These are phyloP conservation scores for Epiblema foenella DNA, from an alignment of 2,888 invertebrate species.

Conservation along the genomic window DNA sequence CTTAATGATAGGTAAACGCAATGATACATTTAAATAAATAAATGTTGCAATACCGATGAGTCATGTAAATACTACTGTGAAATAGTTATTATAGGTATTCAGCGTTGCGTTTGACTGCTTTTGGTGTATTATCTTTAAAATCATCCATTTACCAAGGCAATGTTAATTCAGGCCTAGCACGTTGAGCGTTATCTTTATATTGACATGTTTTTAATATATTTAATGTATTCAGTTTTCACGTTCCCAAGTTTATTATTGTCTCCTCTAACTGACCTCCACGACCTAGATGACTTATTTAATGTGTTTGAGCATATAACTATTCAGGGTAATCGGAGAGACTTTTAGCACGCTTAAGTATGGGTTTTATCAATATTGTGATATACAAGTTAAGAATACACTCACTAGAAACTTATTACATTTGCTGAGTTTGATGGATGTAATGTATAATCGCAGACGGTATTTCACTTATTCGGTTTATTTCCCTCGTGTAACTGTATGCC, in stretches of 20 bases:
- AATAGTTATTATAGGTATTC: too few species aligned
- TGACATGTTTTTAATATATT: conserved; percentile 2
- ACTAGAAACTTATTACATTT: background rate
- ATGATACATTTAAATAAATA: conserved; percentile 9
- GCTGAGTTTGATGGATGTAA: background rate
- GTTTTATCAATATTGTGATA: background rate
- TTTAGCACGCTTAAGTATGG: background rate
- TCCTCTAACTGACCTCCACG: conserved; percentile 31
- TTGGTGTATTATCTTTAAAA: background rate
- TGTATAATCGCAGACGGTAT: background rate
- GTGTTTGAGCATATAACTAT: conserved; percentile 18
- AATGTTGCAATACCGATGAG: conserved; percentile 7
- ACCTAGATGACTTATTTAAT: conserved; percentile 2
- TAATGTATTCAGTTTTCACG: background rate
- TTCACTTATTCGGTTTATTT: too few species aligned
- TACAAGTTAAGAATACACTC: background rate
- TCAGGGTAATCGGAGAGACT: background rate
- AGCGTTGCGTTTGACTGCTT: too few species aligned
- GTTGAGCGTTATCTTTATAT: background rate
- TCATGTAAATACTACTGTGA: background rate
- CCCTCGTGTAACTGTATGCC: too few species aligned
- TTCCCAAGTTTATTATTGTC: conserved; percentile 1
- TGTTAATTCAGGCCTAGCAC: background rate
- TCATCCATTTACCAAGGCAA: too few species aligned
- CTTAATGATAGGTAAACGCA: conserved; percentile 32